Evolutionary conservation across 2,113 vertebrate genomes (phyloP).

Genomic region (Calidris pygmaea): DNA sequence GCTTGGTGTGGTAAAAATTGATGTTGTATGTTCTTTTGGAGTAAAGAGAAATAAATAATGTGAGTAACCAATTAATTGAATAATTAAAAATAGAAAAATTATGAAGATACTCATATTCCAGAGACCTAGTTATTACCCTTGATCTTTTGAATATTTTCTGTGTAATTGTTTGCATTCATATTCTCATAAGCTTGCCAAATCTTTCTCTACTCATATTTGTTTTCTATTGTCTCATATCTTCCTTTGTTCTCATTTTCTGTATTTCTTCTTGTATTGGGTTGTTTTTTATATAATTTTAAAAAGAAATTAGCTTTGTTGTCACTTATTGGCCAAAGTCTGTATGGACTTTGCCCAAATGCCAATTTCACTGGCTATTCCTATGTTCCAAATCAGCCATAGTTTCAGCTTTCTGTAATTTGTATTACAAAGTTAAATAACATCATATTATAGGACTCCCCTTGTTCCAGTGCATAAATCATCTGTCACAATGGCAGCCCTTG

Average conservation of each 20-base stretch:
- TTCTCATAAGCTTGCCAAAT: not conserved
- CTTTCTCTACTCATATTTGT: not conserved
- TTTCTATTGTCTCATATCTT: not conserved
- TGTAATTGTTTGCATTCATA: not conserved
- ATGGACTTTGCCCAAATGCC: not conserved
- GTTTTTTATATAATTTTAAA: not conserved
- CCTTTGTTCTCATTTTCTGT: not conserved
- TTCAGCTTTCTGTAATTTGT: not conserved
- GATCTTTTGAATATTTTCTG: not conserved
- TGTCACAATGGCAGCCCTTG: not conserved
- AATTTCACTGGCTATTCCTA: not conserved
- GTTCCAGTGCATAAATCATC: not conserved
- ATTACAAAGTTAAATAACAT: not conserved
- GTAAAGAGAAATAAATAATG: not conserved
- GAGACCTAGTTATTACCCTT: not conserved
- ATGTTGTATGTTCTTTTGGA: conserved; percentile 37
- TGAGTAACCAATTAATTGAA: not conserved
- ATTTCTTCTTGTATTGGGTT: not conserved
- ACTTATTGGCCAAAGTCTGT: not conserved
- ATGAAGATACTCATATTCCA: not conserved
- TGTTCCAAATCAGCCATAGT: not conserved
- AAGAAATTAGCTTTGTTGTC: not conserved
- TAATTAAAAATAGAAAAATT: not conserved
- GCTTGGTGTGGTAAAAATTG: not conserved
- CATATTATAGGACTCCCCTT: not conserved